Conservation (phyloP, 2,113 vertebrate species). For the Panthera uncia region DNA sequence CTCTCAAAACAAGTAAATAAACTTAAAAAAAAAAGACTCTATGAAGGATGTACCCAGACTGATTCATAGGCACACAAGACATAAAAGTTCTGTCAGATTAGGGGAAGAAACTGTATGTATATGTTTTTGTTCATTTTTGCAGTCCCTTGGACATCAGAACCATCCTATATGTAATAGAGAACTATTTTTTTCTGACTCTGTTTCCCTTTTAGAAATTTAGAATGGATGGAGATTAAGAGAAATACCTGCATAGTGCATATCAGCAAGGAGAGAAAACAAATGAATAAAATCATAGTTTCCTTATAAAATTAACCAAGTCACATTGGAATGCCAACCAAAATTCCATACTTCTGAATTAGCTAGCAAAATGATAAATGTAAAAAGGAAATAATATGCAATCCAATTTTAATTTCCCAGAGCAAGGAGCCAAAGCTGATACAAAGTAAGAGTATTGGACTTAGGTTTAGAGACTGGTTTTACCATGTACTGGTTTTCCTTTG, state of each 20-base stretch:
- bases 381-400: background rate
- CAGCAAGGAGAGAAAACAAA: background rate
- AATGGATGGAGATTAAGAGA: background rate
- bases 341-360: background rate
- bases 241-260: background rate
- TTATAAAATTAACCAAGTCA: background rate
- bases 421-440: background rate
- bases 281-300: background rate
- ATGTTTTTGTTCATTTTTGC: background rate
- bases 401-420: background rate
- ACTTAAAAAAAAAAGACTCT: background rate
- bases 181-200: background rate
- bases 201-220: background rate
- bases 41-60: background rate
- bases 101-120: background rate
- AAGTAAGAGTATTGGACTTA: background rate
- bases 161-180: background rate
- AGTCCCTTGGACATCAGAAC: background rate
- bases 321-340: background rate
- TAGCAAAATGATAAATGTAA: background rate
- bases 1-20: too few relatives aligned
- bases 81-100: background rate
- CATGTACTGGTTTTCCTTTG: background rate
- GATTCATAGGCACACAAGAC: background rate
- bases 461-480: background rate